These are phyloP conservation scores for Lepidocyrtoides sp. DNA, from an alignment of 2,888 invertebrate species.

Conservation along the genomic window DNA sequence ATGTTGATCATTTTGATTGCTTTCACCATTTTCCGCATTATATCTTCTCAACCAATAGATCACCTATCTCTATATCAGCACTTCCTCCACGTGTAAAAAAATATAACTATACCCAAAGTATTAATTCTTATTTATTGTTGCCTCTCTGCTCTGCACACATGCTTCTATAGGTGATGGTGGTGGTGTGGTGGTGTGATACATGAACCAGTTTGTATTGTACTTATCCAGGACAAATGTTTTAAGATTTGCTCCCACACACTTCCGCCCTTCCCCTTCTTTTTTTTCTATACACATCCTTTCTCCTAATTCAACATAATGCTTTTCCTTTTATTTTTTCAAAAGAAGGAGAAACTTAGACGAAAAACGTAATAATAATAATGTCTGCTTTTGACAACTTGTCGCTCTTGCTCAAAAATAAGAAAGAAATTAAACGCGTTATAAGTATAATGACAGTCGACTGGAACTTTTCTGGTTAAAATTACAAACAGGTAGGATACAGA, in stretches of 20 bases:
- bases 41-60: neutral
- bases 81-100: too few species aligned
- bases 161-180: too few species aligned
- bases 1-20: neutral
- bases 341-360: too few species aligned
- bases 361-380: too few species aligned
- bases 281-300: too few species aligned
- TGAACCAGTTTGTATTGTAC: too few species aligned
- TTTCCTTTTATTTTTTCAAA: neutral
- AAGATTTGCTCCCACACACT: slow-evolving; percentile 21
- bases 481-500: neutral
- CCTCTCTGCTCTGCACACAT: neutral
- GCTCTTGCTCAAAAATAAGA: neutral
- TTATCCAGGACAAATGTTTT: neutral
- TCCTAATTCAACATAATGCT: neutral
- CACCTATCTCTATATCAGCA: too few species aligned
- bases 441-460: neutral
- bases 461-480: neutral
- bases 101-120: too few species aligned
- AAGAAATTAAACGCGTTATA: neutral
- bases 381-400: slow-evolving; percentile 22
- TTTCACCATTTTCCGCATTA: neutral
- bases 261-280: slow-evolving; percentile 27
- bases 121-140: too few species aligned
- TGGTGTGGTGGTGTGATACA: too few species aligned